Evolutionary conservation across 2,113 vertebrate genomes (phyloP).

Genomic region (Lampris megalopsis): DNA sequence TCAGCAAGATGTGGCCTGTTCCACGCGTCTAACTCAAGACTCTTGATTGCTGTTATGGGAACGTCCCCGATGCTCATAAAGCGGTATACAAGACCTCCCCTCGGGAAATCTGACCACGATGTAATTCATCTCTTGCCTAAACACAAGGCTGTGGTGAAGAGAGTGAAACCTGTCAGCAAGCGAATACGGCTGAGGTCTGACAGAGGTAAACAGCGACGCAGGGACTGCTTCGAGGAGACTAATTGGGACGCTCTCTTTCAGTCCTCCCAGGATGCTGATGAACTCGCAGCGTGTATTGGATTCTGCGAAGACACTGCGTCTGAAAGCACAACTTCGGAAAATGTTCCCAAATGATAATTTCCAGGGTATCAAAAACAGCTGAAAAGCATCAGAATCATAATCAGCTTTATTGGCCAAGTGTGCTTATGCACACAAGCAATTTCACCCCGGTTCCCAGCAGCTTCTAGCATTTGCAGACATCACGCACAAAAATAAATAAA

Average conservation of each 20-base stretch:
- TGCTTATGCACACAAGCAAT: too few species aligned
- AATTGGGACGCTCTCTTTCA: neutral
- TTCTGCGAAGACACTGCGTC: too few species aligned
- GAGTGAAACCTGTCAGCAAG: neutral
- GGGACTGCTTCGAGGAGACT: conserved; percentile 11
- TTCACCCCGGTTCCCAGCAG: too few species aligned
- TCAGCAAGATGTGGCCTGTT: conserved; percentile 5
- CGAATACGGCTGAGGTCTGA: conserved; percentile 1
- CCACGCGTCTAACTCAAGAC: neutral
- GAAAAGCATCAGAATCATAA: too few species aligned
- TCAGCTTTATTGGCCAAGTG: too few species aligned
- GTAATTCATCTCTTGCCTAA: conserved; percentile 10
- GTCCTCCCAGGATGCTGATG: neutral
- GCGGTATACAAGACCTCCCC: conserved; percentile 8
- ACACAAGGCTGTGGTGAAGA: conserved; percentile 2
- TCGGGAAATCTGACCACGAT: conserved; percentile 14
- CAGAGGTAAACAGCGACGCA: neutral
- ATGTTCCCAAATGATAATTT: too few species aligned
- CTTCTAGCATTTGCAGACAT: too few species aligned
- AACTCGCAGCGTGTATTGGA: neutral
- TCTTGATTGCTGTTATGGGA: neutral
- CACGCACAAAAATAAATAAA: too few species aligned
- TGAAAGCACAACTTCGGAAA: too few species aligned
- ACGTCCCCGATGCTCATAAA: conserved; percentile 2
- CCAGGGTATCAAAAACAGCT: too few species aligned